Evolutionary conservation across 2,888 invertebrate species (phyloP), one percentile per base, ranked within the genome.

Genomic region (Platerodrilus igneus): DNA sequence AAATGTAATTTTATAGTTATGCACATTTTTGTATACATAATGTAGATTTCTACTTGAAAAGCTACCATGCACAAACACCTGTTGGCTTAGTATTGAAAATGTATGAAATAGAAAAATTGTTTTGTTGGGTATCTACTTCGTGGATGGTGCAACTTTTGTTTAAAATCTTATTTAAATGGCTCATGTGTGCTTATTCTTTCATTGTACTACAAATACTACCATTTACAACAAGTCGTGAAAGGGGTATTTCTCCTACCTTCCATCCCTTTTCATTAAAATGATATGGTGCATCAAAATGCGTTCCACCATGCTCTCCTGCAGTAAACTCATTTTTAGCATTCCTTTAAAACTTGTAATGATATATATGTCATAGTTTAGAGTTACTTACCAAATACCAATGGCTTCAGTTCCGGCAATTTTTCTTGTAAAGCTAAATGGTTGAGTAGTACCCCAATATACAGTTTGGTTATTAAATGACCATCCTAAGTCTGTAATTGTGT

Each of bases 281-380:
- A 30, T 70, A 69, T 0, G 79, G 78, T 1, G 78, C 73, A 55
- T 78, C 78, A 19, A 78, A 50, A 53, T 79, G 78, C 1, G 78
- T 78, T 3, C 78, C 76, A 2, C 69, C 70, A 52, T 78, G 77
- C 50, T 78, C 77, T 0, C 68, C 66, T 11, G 67, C 61, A 21
- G 63, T 62, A 48, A 75, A 69, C 21, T 68, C 66, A 42, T 75
- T 72, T 2, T 57, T 39, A 17, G 73, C 67, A 46, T 68, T 71
- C 67, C 69, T 65, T 11, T 28, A 21, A 14, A 14, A 20, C 17
- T n/a, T 11, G 7, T 17, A 9, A 15, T 25, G 10, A 14, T 13
- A 35, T n/a, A 10, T 0, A 17, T 36, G 19, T 29, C 13, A 17
- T 26, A 9, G 10, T 13, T 18, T 17, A 2, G n/a, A 15, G 18